phyloP scores from a whole-genome alignment of 2,113 vertebrate genomes.

The Cervus canadensis region DNA sequence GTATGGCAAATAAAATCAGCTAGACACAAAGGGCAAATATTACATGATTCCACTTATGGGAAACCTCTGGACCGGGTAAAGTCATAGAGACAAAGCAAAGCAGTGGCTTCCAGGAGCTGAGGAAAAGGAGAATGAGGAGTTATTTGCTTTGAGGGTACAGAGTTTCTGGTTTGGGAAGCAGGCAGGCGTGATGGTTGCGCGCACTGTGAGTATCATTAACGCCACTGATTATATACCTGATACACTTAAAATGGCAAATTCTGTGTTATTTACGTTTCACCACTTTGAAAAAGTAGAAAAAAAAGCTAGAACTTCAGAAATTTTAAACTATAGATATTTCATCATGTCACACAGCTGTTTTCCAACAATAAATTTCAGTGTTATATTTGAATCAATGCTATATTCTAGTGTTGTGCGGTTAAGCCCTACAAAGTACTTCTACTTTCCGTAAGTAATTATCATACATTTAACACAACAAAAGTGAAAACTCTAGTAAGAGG shows the following conservation, averaged over 20 bases:
- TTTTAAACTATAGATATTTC: not conserved
- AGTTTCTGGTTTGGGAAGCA: not conserved
- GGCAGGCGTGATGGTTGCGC: accelerated
- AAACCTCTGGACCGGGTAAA: accelerated
- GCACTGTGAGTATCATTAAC: not conserved
- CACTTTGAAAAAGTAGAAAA: not conserved
- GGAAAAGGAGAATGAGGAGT: accelerated
- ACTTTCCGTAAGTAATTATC: not conserved
- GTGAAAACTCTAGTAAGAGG: not conserved
- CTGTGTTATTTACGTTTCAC: not conserved
- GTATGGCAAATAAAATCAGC: not conserved
- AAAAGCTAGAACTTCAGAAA: not conserved
- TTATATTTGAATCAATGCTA: accelerated
- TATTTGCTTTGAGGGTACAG: accelerated
- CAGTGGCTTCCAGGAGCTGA: accelerated
- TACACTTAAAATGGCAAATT: not conserved
- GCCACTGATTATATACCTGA: accelerated
- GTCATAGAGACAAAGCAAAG: not conserved
- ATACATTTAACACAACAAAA: not conserved
- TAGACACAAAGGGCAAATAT: not conserved
- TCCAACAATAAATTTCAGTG: accelerated
- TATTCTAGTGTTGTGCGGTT: accelerated
- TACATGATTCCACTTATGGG: not conserved
- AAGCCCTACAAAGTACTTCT: not conserved
- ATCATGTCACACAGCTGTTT: too few species aligned